These are phyloP conservation scores for Scolopax rusticola DNA, from an alignment of 2,797 vertebrate species.

Conservation along the genomic window DNA sequence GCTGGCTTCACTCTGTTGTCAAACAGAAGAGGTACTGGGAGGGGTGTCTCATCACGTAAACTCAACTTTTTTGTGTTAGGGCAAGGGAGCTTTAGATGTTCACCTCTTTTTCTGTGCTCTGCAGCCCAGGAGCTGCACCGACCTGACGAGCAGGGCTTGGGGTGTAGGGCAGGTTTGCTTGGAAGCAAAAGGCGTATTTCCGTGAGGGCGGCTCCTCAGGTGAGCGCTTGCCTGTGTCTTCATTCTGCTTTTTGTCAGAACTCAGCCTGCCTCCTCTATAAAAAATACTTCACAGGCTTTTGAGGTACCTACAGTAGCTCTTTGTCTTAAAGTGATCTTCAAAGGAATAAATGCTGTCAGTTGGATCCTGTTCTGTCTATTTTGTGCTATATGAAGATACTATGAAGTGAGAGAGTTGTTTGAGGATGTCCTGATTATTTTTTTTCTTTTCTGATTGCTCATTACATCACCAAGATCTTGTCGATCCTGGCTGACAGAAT, in stretches of 20 bases:
- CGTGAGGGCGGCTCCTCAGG: accelerated
- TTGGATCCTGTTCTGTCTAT: background rate
- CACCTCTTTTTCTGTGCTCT: background rate
- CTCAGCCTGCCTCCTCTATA: background rate
- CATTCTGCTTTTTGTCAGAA: background rate
- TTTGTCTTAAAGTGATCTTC: background rate
- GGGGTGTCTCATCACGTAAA: background rate
- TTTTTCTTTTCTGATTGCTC: background rate
- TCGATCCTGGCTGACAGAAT: background rate
- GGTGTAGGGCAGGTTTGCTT: background rate
- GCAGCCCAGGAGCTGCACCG: background rate
- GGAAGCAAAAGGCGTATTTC: background rate
- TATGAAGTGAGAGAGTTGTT: background rate
- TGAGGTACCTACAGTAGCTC: background rate
- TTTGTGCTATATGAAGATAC: background rate
- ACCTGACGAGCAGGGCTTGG: accelerated
- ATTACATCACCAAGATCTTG: background rate
- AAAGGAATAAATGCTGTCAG: background rate
- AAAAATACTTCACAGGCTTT: background rate
- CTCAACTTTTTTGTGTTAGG: accelerated
- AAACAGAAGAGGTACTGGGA: background rate
- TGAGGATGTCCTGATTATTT: background rate
- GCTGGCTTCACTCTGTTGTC: background rate
- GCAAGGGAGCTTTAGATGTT: background rate
- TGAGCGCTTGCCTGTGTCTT: background rate